Evolutionary conservation across 2,888 invertebrate species (phyloP), one percentile per base, ranked within the genome.

Genomic region (Chaetogeoica ovagalla): DNA sequence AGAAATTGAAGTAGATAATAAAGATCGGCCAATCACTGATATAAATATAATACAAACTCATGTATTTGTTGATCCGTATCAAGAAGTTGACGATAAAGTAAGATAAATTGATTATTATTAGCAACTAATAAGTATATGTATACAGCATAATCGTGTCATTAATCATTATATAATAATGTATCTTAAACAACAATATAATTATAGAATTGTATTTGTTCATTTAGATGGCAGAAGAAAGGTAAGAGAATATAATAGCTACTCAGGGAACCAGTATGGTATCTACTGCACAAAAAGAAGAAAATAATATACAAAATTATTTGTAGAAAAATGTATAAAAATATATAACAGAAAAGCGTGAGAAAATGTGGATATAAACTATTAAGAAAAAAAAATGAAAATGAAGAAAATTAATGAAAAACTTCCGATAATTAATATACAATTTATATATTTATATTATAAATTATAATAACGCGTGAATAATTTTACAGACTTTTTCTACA

Each of bases 61-160:
- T 85, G 93, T 98, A 17, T 98, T 97, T 87, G 94, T 96, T 0
- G 95, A 98, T 88, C 98, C 98, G 0, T 98, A 92, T 85, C 91
- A 93, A 84, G 98, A 98, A 87, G 97, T 94, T 11, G 95, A 96
- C 85, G 95, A 96, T 86, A 91, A 92, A 88, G 92, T 93, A 85
- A 39, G 23, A 48, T 48, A 57, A 65, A 37, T 39, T 55, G 52
- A 60, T 11, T 55, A 52, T 77, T 30, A 30, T 30, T 81, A 30
- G 5, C 30, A 60, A 55, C 52, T 39, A 82, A 48, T 55, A 48
- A 48, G 11, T 13, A 48, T 1, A 48, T 48, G 11, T 62, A 68
- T 70, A 62, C 74, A 71, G 79, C 75, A 48, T 48, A 48, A 48
- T 48, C 13, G 13, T 48, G 15, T 48, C 30, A 30, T 30, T 30